A percentile compares a stretch with the other conserved stretches of the same genome.
Conservation (phyloP, 2,888 invertebrate species). For the Drosophila subquinaria region DNA sequence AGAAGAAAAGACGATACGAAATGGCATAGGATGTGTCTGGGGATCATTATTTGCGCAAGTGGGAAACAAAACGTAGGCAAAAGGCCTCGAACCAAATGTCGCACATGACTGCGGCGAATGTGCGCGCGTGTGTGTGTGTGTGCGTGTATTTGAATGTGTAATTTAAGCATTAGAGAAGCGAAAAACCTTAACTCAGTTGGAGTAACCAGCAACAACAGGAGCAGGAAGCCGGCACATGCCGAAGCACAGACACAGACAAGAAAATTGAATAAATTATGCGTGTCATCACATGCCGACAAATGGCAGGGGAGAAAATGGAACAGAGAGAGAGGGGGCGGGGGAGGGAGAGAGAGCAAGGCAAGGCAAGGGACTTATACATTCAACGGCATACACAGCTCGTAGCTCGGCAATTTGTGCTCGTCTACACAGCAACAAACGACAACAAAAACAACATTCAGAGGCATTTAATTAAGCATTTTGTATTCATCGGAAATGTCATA, state of each 20-base stretch:
- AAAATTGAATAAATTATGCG: conserved; percentile 83
- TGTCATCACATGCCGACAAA: conserved; percentile 77
- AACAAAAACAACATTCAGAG: conserved; percentile 50
- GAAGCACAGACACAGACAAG: conserved; percentile 45
- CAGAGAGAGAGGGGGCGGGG: background rate
- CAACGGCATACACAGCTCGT: conserved; percentile 15
- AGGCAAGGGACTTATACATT: conserved; percentile 18
- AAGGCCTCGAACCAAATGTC: conserved; percentile 62
- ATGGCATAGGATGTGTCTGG: conserved; percentile 72
- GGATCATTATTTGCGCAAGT: conserved; percentile 82
- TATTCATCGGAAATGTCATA: conserved; percentile 83
- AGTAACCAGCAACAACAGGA: conserved; percentile 29
- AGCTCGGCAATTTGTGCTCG: conserved; percentile 68
- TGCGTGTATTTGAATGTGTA: conserved; percentile 74
- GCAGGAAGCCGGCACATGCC: conserved; percentile 50
- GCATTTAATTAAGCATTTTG: conserved; percentile 84
- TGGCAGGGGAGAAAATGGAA: conserved; percentile 11
- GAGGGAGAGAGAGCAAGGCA: conserved; percentile 10
- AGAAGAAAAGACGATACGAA: conserved; percentile 18
- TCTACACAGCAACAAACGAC: conserved; percentile 33
- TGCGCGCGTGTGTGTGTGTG: conserved; percentile 34
- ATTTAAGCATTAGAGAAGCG: conserved; percentile 80
- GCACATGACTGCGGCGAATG: conserved; percentile 77
- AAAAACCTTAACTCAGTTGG: conserved; percentile 68
- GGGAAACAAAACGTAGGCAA: conserved; percentile 80